Conservation (phyloP, 2,113 vertebrate genomes). For the Toxostoma redivivum region DNA sequence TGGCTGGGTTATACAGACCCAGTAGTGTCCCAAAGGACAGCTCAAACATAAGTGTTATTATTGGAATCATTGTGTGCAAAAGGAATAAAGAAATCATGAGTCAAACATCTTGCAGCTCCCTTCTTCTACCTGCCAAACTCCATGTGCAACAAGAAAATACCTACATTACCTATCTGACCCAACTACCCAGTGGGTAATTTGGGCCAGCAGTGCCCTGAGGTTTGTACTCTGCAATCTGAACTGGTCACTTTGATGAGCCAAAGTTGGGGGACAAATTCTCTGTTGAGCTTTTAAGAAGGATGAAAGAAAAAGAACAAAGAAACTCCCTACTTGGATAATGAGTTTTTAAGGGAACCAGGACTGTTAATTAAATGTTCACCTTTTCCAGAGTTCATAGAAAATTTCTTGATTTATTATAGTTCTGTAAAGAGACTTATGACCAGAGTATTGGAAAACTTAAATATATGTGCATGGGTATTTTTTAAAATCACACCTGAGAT, state of each 20-base stretch:
- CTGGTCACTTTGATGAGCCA: not conserved
- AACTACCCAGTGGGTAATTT: not conserved
- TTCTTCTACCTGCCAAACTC: not conserved
- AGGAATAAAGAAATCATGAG: not conserved
- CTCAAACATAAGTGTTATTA: not conserved
- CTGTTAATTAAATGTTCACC: not conserved
- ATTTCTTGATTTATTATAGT: not conserved
- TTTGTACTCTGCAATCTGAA: not conserved
- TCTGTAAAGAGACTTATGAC: not conserved
- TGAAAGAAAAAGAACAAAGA: not conserved
- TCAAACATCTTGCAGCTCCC: not conserved
- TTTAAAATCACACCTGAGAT: not conserved
- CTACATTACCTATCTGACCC: not conserved
- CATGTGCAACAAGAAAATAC: not conserved
- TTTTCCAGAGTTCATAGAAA: not conserved
- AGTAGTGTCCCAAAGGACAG: not conserved
- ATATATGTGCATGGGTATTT: not conserved
- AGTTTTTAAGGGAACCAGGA: not conserved
- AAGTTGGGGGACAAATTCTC: not conserved
- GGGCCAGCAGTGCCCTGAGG: not conserved
- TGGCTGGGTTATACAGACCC: not conserved
- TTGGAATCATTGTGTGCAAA: not conserved
- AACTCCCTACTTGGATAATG: not conserved
- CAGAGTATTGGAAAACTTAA: not conserved
- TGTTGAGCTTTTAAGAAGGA: not conserved